These are phyloP conservation scores for Apomyelois bistriatella DNA, from an alignment of 2,888 invertebrate species.

Conservation along the genomic window DNA sequence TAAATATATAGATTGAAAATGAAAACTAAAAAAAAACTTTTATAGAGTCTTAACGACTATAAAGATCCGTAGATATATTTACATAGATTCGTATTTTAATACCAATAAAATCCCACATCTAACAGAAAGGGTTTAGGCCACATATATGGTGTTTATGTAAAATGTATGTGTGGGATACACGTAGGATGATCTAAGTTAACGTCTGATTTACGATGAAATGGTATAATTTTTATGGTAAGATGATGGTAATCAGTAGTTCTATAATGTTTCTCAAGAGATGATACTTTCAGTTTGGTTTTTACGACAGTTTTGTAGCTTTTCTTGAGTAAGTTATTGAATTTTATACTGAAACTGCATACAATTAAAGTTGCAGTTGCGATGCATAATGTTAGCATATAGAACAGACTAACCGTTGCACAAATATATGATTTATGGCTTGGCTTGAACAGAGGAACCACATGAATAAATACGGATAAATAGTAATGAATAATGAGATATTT, in stretches of 20 bases:
- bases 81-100: no score
- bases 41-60: no score
- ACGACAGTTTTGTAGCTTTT: no score
- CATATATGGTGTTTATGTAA: background rate
- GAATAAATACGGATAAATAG: background rate
- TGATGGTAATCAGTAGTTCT: no score
- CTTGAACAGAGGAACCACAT: background rate
- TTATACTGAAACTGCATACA: background rate
- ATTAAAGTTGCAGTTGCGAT: background rate
- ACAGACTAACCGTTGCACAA: conserved; percentile 3
- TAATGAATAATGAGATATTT: no score
- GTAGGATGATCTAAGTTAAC: conserved; percentile 10
- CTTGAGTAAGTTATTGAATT: background rate
- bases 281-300: no score
- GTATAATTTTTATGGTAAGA: background rate
- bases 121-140: background rate
- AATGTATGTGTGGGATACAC: conserved; percentile 7
- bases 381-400: background rate
- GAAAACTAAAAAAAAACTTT: no score
- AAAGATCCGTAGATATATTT: no score
- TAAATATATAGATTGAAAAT: no score
- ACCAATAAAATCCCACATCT: no score
- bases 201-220: background rate
- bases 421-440: background rate
- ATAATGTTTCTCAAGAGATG: no score